Evolutionary conservation across 2,888 invertebrate genomes (phyloP), one percentile per base, ranked within the genome.

Genomic region (Aromia moschata): DNA sequence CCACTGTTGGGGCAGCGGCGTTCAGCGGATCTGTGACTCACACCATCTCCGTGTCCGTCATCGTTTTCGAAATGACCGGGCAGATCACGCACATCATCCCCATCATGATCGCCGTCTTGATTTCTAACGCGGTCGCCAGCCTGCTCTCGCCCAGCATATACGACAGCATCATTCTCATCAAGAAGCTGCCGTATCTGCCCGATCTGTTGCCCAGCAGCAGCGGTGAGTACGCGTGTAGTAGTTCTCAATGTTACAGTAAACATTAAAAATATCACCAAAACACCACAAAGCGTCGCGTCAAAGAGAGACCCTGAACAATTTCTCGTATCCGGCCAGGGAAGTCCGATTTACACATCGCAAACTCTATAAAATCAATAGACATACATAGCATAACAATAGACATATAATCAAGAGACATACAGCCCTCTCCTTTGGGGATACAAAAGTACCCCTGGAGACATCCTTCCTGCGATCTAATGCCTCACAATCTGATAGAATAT

Each of bases 51-150:
- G 97, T 98, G 38, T 94, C 96, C 65, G 98, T 99, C 68, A 98
- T 99, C 67, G 93, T 98, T 60, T 96, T 97, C 80, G 98, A 99
- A 83, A 92, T 99, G 90, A 99, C 98, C 0, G 98, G 98, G 36
- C 98, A 99, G 84, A 94, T 99, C 70, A 94, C 96, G 0, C 97
- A 98, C 77, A 90, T 98, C 41, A 89, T 99, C 45, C 98, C 97
- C 0, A 93, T 96, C 56, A 96, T 97, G 93, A 94, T 98, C 69
- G 94, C 98, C 0, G 98, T 98, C 1, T 83, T 99, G 49, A 92
- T 98, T 16, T 92, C 98, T 30, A 98, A 98, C 81, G 98, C 96
- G 0, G 90, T 96, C 11, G 96, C 96, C 0, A 90, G 96, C 14
- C 83, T 94, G n/a, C 84, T 99, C 9, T 96, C 96, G 74, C 98